phyloP scores from a whole-genome alignment of 2,113 vertebrate species.

The Danionella cerebrum region DNA sequence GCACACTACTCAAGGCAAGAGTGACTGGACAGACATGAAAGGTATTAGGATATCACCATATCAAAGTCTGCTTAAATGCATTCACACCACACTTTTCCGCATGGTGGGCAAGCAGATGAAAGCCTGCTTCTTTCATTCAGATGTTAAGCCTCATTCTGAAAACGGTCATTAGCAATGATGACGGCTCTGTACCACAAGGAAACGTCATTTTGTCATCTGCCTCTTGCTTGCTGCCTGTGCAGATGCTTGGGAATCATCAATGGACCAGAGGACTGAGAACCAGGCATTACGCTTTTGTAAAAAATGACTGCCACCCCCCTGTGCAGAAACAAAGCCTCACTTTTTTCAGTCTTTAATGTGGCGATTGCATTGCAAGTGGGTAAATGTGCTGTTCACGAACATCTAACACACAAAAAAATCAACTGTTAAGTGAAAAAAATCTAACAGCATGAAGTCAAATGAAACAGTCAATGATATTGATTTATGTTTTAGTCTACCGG shows the following conservation, averaged over 20 bases:
- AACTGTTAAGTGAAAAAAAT: not conserved
- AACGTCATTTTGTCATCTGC: conserved; percentile 17
- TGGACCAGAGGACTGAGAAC: not conserved
- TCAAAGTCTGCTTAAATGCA: conserved; percentile 38
- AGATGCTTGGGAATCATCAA: not conserved
- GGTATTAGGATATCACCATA: conserved; percentile 37
- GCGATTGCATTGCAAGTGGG: conserved; percentile 36
- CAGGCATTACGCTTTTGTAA: not conserved
- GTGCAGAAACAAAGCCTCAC: not conserved
- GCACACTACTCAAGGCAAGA: not conserved
- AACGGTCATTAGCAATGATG: conserved; percentile 25
- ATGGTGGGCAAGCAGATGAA: not conserved
- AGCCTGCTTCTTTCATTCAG: not conserved
- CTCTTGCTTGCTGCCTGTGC: conserved; percentile 1
- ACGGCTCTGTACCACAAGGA: conserved; percentile 11
- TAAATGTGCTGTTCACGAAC: too few relatives aligned
- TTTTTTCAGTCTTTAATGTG: conserved; percentile 43
- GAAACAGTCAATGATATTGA: not conserved
- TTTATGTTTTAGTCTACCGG: not conserved
- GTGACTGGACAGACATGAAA: conserved; percentile 31
- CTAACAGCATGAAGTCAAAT: conserved; percentile 16
- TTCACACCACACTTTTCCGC: not conserved
- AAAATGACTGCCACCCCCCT: not conserved
- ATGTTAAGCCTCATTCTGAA: conserved; percentile 13
- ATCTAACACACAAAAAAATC: not conserved